Base-by-base conservation (phyloP, 2,797 vertebrate species). In the Macroramphosus scolopax region DNA sequence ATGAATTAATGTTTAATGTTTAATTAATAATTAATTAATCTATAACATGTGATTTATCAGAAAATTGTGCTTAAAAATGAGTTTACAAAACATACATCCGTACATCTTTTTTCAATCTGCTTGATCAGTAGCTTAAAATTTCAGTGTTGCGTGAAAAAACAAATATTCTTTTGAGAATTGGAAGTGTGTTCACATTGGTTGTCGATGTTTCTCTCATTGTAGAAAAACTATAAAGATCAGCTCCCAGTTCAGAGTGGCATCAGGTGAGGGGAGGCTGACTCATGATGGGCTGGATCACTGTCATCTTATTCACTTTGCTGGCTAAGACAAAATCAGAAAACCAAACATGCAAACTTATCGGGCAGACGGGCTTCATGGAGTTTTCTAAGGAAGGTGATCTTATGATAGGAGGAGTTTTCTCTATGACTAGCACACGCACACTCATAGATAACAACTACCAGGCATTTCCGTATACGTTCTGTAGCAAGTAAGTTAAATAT, bases 341-440 rank as follows among this genome's bases (percentile, higher is more conserved):
- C 13, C 66, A 75, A 37, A 73, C 66, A 34, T 87, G 84, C 62
- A 81, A 42, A 66, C 0, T 79, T 35, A 80, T 80, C 0, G 78
- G 82, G 12, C 54, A 64, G 36, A 77, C 71, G 24, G 82, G 82
- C 11, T 80, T 54, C 30, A 25, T 58, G 64, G 78, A 82, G 31
- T 80, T 87, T 43, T 78, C 51, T 26, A 74, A 80, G 61, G 64
- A 78, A 6, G 85, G 84, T 25, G 85, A 88, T 63, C 18, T 88
- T 38, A 56, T 82, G 4, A 73, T 88, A 7, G 85, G 73, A 34
- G 87, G 83, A 1, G 7, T 89, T 48, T 88, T 88, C 39, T 74
- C 86, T 8, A 30, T 89, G 12, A 57, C 6, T 26, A 79, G 51
- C 33, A 59, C 43, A 40, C 68, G 60, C 1, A 35, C 0, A 39